phyloP scores from a whole-genome alignment of 2,888 invertebrate species.

The Choreutis nemorana region DNA sequence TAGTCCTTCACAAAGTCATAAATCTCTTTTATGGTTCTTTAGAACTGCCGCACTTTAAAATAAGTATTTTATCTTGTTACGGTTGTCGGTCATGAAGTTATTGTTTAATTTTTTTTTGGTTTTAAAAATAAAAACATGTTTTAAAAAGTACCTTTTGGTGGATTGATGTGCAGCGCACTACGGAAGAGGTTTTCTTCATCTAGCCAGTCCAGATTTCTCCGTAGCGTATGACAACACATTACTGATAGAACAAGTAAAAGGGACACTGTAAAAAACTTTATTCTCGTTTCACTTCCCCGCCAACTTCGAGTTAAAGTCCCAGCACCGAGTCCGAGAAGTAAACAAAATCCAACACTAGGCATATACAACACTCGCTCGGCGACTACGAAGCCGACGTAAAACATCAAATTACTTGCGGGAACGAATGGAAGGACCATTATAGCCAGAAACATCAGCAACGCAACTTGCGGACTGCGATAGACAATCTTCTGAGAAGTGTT shows the following conservation, averaged over 20 bases:
- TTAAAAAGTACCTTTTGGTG: conserved; percentile 90
- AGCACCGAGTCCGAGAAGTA: conserved; percentile 81
- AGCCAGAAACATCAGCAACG: conserved; percentile 70
- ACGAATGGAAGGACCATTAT: conserved; percentile 91
- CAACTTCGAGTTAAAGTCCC: conserved; percentile 51
- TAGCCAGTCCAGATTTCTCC: conserved; percentile 89
- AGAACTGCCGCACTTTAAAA: not conserved
- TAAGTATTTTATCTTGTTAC: too few relatives aligned
- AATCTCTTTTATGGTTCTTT: conserved; percentile 7
- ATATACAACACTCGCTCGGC: conserved; percentile 96
- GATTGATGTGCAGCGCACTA: conserved; percentile 91
- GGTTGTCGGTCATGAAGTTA: too few relatives aligned
- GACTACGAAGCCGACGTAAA: conserved; percentile 98
- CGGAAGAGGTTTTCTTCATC: conserved; percentile 93
- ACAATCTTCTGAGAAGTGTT: conserved; percentile 30
- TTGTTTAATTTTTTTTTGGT: too few relatives aligned
- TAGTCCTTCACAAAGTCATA: conserved; percentile 8
- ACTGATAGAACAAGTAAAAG: conserved; percentile 69
- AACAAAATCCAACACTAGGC: conserved; percentile 94
- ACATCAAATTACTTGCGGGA: conserved; percentile 95
- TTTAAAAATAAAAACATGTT: conserved; percentile 1
- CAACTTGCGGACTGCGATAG: conserved; percentile 47
- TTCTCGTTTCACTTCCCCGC: conserved; percentile 47
- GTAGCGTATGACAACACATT: conserved; percentile 79
- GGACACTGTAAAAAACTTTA: conserved; percentile 47